Percentiles rank a stretch among this genome's conserved stretches.
These are phyloP conservation scores for Bubalus kerabau DNA, from an alignment of 2,113 vertebrate species.

Conservation along the genomic window DNA sequence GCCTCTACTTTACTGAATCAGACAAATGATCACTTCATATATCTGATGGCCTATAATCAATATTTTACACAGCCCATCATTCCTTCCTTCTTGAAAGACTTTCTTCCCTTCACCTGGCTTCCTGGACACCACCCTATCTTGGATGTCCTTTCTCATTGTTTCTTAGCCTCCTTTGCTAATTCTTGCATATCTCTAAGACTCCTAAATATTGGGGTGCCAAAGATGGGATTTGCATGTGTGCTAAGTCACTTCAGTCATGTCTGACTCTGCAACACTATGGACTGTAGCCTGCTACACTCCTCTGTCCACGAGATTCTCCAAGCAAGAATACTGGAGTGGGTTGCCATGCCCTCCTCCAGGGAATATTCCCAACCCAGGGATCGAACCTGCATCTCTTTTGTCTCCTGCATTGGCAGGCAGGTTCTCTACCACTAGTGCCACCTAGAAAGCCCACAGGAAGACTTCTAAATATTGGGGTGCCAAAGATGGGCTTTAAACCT, in stretches of 20 bases:
- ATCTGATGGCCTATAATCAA: background rate
- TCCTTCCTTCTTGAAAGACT: background rate
- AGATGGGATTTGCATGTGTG: background rate
- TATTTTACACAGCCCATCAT: background rate
- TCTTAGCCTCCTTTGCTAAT: background rate
- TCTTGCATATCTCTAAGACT: background rate
- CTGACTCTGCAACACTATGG: background rate
- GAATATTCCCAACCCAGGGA: background rate
- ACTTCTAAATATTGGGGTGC: background rate
- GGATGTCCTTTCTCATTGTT: background rate
- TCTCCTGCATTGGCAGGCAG: background rate
- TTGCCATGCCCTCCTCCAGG: background rate
- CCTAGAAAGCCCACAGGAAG: background rate
- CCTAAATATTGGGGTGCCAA: background rate
- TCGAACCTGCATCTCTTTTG: background rate
- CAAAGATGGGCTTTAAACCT: background rate
- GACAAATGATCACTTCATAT: background rate
- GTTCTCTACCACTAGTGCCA: background rate
- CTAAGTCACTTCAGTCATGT: background rate
- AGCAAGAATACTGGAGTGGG: background rate
- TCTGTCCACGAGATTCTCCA: background rate
- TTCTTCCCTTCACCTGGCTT: background rate
- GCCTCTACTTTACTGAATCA: background rate
- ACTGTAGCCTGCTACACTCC: background rate
- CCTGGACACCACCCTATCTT: background rate